Percentiles rank a stretch among this genome's conserved stretches.
Conservation (phyloP, 2,113 vertebrate genomes). For the Barnardius zonarius region DNA sequence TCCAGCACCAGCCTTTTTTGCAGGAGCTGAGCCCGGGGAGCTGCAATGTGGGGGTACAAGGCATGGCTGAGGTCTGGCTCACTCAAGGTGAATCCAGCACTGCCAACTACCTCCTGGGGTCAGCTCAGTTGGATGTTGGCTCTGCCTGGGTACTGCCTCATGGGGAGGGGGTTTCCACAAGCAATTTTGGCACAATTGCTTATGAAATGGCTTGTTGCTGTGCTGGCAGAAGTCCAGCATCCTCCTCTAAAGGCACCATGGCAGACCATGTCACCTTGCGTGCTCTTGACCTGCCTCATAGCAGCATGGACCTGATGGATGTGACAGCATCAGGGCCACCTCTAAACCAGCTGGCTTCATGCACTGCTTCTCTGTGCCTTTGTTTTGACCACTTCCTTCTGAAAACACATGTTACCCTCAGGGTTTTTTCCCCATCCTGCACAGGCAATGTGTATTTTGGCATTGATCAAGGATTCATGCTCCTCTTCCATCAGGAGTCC, state of each 20-base stretch:
- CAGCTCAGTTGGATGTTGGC: fast-evolving
- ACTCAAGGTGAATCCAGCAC: fast-evolving
- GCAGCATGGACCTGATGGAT: background rate
- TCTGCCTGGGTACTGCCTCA: background rate
- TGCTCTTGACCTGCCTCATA: background rate
- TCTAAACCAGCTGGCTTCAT: background rate
- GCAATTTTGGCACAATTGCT: background rate
- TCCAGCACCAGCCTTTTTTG: background rate
- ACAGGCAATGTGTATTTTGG: fast-evolving
- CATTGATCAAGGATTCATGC: fast-evolving
- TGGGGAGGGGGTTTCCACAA: fast-evolving
- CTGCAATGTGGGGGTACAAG: fast-evolving
- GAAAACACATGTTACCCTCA: background rate
- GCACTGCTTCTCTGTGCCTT: fast-evolving
- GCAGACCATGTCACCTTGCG: fast-evolving
- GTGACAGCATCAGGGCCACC: background rate
- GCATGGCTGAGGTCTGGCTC: background rate
- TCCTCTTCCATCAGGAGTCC: background rate
- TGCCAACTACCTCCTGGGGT: background rate
- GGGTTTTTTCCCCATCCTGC: background rate
- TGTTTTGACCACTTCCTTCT: background rate
- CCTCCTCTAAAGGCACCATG: background rate
- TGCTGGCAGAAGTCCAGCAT: background rate
- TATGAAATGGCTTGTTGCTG: background rate
- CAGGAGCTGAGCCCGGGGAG: background rate